Base-by-base conservation (phyloP, 2,113 vertebrate genomes). In the Calyptommatus sinebrachiatus region DNA sequence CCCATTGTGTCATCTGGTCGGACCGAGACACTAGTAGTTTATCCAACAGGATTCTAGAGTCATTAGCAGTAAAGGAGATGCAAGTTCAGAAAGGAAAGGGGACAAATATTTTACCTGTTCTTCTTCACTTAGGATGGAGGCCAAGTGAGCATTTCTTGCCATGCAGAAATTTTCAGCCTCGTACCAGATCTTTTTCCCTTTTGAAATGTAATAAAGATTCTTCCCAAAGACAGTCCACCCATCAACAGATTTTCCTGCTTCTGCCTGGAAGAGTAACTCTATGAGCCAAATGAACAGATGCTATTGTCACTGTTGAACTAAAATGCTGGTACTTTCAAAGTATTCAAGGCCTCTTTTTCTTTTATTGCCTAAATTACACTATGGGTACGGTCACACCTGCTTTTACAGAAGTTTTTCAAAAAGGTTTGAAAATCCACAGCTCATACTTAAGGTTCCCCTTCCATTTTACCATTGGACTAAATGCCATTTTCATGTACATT, bases 131-230 rank as follows among this genome's bases (percentile, higher is more conserved):
- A 78, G n/a, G 41, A 83, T n/a, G 57, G 82, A 78, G 50, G 67
- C 82, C 63, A 83, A 11, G 28, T 83, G 72, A 12, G 77, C 29
- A 22, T 53, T 28, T 60, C 65, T 65, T 24, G 83, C 72, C 48
- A 77, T 45, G 65, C 83, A 84, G 78, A 84, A 77, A 31, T 41
- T 41, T 62, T 84, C 73, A 2, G 83, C 78, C 8, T 77, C 73
- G 0, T 76, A 45, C 89, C 90, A 92, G 1, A 77, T 61, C 50
- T 91, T 91, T 76, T 86, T 66, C 28, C 4, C 7, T 0, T 7
- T 0, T 62, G 91, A 91, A 80, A 91, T 88, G 76, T 91, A 92
- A 57, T 92, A 92, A 8, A 83, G 2, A 5, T 4, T 84, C 24
- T 35, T 79, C 1, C 1, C 1, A 7, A 82, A 73, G 29, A 1